Base-by-base conservation (phyloP, 2,113 vertebrate genomes). In the Suncus etruscus region DNA sequence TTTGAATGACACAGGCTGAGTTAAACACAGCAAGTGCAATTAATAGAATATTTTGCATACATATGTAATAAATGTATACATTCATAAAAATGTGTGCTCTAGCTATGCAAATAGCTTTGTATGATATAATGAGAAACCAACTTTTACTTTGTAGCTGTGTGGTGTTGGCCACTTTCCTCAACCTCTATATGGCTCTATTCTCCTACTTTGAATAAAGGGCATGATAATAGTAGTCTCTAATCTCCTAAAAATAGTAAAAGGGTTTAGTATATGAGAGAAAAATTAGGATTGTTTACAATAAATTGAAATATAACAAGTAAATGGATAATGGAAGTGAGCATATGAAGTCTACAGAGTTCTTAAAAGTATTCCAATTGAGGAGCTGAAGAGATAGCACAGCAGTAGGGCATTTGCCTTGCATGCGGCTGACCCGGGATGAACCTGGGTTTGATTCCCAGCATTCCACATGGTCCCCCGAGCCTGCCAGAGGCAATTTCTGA, bases 161-260 rank as follows among this genome's bases (percentile, higher is more conserved):
- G 18, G 70, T 16, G 24, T 72, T 39, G 29, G 29, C 24, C 29
- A 77, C 48, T 0, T 47, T 51, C 61, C 29, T 11, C 27, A 72
- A 58, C 2, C 7, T 83, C 10, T 45, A 3, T 31, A 54, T 51
- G 14, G 45, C 16, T 85, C 51, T 68, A 10, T 48, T 85, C 89
- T 82, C 54, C 58, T 92, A 18, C 82, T 83, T 85, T 89, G 75
- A 81, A 89, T 85, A 91, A 68, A 83, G 20, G 27, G 7, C 4
- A 9, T 39, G 10, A 14, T 51, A 81, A 80, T 50, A 27, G 4
- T 39, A 6, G 24, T 8, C 10, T 65, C 9, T 58, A 39, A 39
- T 58, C 15, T 8, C 15, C 15, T 22, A 65, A 45, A 32, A 91
- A 75, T 82, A 7, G 39, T 20, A 68, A 12, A 47, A n/a, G 9